Conservation (phyloP, 2,113 vertebrate species). For the Grammomys dolichurus region DNA sequence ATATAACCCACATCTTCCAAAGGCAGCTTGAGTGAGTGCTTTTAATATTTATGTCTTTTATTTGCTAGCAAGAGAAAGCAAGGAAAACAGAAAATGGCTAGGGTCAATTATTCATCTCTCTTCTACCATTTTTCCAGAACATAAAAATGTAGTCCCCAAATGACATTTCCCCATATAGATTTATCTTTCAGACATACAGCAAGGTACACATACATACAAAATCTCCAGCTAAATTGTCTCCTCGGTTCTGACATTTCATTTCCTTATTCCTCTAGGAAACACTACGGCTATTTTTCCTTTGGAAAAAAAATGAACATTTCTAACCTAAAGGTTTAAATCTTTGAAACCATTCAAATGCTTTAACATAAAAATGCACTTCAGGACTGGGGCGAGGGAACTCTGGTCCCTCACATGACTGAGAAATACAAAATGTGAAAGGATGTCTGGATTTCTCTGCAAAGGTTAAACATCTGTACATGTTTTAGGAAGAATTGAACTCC, state of each 20-base stretch:
- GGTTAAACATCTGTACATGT: neutral
- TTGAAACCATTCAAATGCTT: neutral
- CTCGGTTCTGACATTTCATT: slow-evolving; percentile 39
- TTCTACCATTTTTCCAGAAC: slow-evolving; percentile 17
- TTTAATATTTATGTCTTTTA: slow-evolving; percentile 24
- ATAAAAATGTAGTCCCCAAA: slow-evolving; percentile 50
- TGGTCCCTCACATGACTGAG: neutral
- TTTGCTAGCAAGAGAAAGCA: neutral
- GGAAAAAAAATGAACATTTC: slow-evolving; percentile 30
- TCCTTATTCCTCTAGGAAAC: slow-evolving; percentile 62
- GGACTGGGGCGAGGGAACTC: neutral
- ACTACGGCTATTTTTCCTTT: slow-evolving; percentile 26
- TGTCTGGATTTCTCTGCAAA: neutral
- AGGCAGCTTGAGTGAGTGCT: neutral
- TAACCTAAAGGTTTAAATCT: slow-evolving; percentile 65
- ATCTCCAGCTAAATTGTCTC: slow-evolving; percentile 43
- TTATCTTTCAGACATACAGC: slow-evolving; percentile 48
- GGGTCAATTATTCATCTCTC: slow-evolving; percentile 45
- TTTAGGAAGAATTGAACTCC: neutral
- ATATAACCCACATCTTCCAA: slow-evolving; percentile 1
- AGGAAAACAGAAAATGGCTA: slow-evolving; percentile 46
- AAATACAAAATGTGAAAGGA: neutral
- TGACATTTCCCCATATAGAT: slow-evolving; percentile 66
- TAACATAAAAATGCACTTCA: slow-evolving; percentile 40
- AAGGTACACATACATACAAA: neutral